phyloP scores from a whole-genome alignment of 53 echinoderm and acorn worm genomes.

The Pentamera pediparva region DNA sequence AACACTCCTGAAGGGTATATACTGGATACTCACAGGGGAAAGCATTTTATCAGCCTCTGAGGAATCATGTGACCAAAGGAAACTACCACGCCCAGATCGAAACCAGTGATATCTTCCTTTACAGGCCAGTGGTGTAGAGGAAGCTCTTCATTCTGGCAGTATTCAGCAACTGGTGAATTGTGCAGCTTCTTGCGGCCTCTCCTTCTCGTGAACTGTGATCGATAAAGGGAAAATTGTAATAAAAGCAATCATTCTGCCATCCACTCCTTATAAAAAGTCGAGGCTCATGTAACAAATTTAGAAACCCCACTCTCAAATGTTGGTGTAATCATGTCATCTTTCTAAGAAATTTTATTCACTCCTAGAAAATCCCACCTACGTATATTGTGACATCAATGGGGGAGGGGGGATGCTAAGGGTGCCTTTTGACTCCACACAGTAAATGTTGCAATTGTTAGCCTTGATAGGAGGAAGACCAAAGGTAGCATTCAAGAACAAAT shows the following conservation, averaged over 20 bases:
- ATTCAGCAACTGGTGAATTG: constrained; percentile 68
- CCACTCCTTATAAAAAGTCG: not conserved
- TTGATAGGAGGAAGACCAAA: too few relatives aligned
- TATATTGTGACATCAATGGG: too few relatives aligned
- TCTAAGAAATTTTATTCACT: not conserved
- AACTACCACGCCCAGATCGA: constrained; percentile 79
- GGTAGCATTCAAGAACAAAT: too few relatives aligned
- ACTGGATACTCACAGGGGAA: constrained; percentile 95
- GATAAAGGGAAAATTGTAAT: not conserved
- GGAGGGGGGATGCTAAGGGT: too few relatives aligned
- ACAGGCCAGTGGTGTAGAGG: constrained; percentile 60
- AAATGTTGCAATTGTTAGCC: too few relatives aligned
- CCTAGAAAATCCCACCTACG: too few relatives aligned
- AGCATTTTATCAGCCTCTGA: constrained; percentile 48
- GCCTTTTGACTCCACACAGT: too few relatives aligned
- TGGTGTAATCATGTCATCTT: not conserved
- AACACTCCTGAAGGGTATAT: too few relatives aligned
- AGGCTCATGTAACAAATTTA: not conserved
- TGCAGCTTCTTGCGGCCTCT: constrained; percentile 41
- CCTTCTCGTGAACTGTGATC: constrained; percentile 53
- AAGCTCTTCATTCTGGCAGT: constrained; percentile 52
- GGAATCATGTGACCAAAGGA: constrained; percentile 97
- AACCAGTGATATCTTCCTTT: constrained; percentile 39
- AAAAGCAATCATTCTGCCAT: not conserved
- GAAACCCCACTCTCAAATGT: not conserved